Evolutionary conservation across 2,113 vertebrate genomes (phyloP).

Genomic region (Turdus rufiventris): DNA sequence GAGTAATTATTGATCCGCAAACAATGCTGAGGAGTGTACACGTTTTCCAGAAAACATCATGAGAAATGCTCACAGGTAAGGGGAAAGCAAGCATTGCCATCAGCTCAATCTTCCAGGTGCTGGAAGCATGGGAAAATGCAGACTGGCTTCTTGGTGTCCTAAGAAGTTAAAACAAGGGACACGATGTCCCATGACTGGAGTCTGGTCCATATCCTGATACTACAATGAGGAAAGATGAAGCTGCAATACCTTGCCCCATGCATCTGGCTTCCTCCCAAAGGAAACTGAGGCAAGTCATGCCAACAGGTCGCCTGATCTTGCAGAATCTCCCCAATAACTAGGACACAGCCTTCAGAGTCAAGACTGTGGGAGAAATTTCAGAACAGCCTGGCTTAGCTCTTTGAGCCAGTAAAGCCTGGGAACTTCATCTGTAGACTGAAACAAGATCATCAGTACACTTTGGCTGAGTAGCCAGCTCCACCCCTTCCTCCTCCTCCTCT

Average conservation of each 20-base stretch:
- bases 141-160: not conserved
- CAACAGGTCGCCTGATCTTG: not conserved
- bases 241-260: not conserved
- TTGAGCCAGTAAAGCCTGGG: not conserved
- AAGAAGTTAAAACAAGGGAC: not conserved
- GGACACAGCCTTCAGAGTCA: not conserved
- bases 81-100: not conserved
- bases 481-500: not conserved
- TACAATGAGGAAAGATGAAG: not conserved
- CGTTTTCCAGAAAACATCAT: not conserved
- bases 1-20: slow-evolving; percentile 10
- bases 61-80: not conserved
- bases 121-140: not conserved
- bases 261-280: not conserved
- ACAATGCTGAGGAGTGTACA: not conserved
- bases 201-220: not conserved
- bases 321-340: not conserved
- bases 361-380: not conserved
- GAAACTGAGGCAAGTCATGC: not conserved
- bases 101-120: not conserved
- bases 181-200: not conserved
- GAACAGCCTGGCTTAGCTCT: not conserved
- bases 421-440: not conserved
- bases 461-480: not conserved
- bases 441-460: fast-evolving